These are phyloP conservation scores for Passer montanus DNA, from an alignment of 2,113 vertebrate genomes.

Conservation along the genomic window DNA sequence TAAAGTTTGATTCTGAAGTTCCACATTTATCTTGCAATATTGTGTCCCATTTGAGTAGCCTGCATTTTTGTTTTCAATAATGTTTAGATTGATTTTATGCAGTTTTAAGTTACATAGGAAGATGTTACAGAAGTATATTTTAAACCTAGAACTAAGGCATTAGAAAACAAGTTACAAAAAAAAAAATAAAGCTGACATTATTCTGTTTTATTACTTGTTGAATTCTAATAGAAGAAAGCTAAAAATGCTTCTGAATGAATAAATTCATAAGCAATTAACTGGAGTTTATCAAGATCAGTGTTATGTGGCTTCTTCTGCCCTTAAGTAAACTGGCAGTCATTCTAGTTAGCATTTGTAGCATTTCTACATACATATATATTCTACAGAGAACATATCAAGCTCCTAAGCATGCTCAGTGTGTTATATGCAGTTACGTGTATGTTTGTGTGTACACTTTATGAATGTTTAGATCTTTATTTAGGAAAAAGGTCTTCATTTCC, in stretches of 20 bases:
- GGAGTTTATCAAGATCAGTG: not conserved
- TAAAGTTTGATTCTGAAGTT: not conserved
- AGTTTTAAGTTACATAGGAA: not conserved
- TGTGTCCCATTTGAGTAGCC: not conserved
- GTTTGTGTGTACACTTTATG: not conserved
- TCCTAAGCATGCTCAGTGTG: not conserved
- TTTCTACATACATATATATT: not conserved
- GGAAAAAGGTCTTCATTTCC: conserved; percentile 16
- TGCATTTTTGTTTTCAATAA: not conserved
- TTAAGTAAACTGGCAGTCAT: not conserved
- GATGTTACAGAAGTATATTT: not conserved
- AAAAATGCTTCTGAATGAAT: not conserved
- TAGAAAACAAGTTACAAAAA: not conserved
- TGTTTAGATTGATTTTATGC: not conserved
- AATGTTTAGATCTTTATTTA: not conserved
- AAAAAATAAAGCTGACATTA: not conserved
- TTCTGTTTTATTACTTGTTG: not conserved
- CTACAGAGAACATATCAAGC: not conserved
- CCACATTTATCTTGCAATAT: not conserved
- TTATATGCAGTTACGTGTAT: not conserved
- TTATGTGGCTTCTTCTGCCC: not conserved
- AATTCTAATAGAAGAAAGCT: not conserved
- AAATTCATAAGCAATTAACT: not conserved
- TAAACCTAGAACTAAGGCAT: not conserved
- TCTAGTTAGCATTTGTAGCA: not conserved